Percentiles rank a stretch among this genome's conserved stretches.
Conservation (phyloP, 2,797 vertebrate species). For the Jordanella pulchra region DNA sequence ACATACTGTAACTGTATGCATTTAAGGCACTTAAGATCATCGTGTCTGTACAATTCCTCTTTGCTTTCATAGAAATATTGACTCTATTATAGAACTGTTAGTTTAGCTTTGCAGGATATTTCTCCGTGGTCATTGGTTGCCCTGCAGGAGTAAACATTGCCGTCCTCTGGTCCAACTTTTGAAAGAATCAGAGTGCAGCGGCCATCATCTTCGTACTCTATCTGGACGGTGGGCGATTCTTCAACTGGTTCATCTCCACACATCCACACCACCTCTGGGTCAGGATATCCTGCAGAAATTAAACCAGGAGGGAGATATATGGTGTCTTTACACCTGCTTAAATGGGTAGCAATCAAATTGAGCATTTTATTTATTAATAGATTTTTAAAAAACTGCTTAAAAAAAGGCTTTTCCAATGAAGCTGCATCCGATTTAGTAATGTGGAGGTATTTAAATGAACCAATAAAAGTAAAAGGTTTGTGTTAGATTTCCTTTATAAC, state of each 20-base stretch:
- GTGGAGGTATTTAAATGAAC: neutral
- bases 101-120: slow-evolving; percentile 61
- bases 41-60: slow-evolving; percentile 8
- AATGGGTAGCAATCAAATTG: neutral
- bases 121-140: slow-evolving; percentile 77
- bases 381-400: neutral
- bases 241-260: slow-evolving; percentile 67
- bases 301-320: neutral
- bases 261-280: slow-evolving; percentile 85
- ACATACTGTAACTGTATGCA: neutral
- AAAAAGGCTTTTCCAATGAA: too few species aligned
- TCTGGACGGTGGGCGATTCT: slow-evolving; percentile 68
- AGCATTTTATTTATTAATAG: neutral
- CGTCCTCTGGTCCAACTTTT: slow-evolving; percentile 50
- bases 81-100: slow-evolving; percentile 56
- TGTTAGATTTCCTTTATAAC: neutral
- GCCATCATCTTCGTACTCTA: slow-evolving; percentile 83
- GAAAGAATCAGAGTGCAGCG: slow-evolving; percentile 75
- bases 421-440: too few species aligned
- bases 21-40: slow-evolving; percentile 14
- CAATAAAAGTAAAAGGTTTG: neutral
- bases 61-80: neutral
- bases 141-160: slow-evolving; percentile 77
- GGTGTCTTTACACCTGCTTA: neutral
- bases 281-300: slow-evolving; percentile 78